Percentiles rank a stretch among this genome's conserved stretches.
phyloP scores from a whole-genome alignment of 2,113 vertebrate species.

The Podarcis muralis region DNA sequence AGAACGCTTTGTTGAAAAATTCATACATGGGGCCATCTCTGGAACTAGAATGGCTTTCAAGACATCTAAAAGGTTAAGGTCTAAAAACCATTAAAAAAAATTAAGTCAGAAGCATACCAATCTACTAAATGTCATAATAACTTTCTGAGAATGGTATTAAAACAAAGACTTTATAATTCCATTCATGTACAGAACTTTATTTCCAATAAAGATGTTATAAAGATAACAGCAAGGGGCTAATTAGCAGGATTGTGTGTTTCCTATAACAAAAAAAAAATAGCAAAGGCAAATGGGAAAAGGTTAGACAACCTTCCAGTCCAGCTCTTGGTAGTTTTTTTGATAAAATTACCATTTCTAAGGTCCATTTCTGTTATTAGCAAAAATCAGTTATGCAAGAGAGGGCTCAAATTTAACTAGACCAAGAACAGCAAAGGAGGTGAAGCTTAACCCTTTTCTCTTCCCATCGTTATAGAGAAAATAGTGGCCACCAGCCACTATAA shows the following conservation, averaged over 20 bases:
- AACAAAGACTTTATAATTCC: not conserved
- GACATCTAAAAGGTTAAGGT: not conserved
- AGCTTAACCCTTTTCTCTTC: not conserved
- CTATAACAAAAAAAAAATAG: not conserved
- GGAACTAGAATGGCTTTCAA: not conserved
- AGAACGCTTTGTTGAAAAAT: not conserved
- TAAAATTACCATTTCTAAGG: not conserved
- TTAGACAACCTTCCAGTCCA: not conserved
- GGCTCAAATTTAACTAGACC: not conserved
- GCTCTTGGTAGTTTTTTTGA: not conserved
- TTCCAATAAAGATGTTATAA: conserved; percentile 7
- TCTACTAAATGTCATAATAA: not conserved
- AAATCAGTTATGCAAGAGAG: not conserved
- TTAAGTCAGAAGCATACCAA: not conserved
- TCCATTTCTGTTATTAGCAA: not conserved
- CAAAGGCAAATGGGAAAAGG: not conserved
- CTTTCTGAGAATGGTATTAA: not conserved
- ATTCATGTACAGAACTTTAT: not conserved
- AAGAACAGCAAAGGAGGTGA: not conserved
- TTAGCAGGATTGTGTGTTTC: not conserved
- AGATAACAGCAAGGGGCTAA: not conserved
- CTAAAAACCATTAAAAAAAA: not conserved
- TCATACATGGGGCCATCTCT: not conserved
- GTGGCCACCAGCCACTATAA: not conserved
- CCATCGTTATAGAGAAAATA: not conserved